These are phyloP conservation scores for Parotia lawesii DNA, from an alignment of 2,113 vertebrate species.

Conservation along the genomic window DNA sequence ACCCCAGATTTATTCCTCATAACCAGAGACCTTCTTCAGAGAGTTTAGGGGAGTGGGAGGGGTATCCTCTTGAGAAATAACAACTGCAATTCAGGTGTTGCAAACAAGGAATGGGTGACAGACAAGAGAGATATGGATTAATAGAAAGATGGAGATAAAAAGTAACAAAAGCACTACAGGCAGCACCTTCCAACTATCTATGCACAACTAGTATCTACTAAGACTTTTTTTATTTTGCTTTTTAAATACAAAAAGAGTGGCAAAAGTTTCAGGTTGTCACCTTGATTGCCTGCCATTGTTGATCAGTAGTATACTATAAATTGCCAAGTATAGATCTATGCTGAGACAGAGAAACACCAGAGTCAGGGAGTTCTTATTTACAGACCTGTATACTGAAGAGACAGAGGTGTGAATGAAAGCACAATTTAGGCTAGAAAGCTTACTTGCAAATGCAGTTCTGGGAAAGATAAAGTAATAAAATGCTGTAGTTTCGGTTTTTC, in stretches of 20 bases:
- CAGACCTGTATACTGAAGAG: neutral
- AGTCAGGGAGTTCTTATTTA: neutral
- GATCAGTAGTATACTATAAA: neutral
- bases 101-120: neutral
- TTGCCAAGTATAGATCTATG: neutral
- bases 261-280: neutral
- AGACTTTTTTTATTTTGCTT: neutral
- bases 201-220: neutral
- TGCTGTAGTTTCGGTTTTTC: neutral
- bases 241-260: neutral
- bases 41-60: accelerated
- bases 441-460: neutral
- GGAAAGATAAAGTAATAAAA: neutral
- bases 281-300: neutral
- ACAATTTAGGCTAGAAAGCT: neutral
- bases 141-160: neutral
- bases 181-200: neutral
- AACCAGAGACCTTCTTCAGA: neutral
- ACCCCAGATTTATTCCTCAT: neutral
- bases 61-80: neutral
- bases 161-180: neutral
- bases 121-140: neutral
- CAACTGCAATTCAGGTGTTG: neutral
- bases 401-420: neutral
- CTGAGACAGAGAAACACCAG: neutral